Evolutionary conservation across 2,888 invertebrate species (phyloP).

Genomic region (Argyresthia goedartella): DNA sequence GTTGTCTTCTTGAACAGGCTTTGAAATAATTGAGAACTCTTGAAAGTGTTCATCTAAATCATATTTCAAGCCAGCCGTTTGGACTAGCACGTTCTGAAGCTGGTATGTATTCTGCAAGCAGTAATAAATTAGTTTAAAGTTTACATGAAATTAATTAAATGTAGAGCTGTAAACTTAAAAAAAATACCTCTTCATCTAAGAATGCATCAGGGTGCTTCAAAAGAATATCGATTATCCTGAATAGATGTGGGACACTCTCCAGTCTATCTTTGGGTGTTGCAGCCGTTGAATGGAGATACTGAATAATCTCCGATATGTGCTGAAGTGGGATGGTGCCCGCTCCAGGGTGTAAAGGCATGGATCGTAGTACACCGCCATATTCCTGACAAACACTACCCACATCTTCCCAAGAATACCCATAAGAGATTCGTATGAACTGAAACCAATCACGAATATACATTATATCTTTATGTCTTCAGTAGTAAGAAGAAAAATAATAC

Average conservation of each 20-base stretch:
- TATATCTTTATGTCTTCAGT: neutral
- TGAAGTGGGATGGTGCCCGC: constrained; percentile 74
- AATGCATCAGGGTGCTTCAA: constrained; percentile 72
- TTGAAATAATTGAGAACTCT: constrained; percentile 41
- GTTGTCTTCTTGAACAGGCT: constrained; percentile 34
- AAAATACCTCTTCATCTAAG: constrained; percentile 77
- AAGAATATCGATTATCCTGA: constrained; percentile 64
- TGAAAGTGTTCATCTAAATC: constrained; percentile 33
- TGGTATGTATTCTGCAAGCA: constrained; percentile 49
- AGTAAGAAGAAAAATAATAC: neutral
- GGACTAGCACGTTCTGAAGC: constrained; percentile 46
- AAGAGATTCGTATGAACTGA: constrained; percentile 54
- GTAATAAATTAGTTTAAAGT: neutral
- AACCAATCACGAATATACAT: constrained; percentile 4
- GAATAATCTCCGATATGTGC: constrained; percentile 70
- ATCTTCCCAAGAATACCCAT: constrained; percentile 75
- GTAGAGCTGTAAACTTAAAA: neutral
- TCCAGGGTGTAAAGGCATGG: constrained; percentile 70
- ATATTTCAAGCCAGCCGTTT: constrained; percentile 44
- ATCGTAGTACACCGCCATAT: constrained; percentile 66
- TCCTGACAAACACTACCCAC: constrained; percentile 67
- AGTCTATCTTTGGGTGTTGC: constrained; percentile 38
- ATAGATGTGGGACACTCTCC: constrained; percentile 75
- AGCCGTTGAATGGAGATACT: constrained; percentile 54
- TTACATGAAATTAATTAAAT: neutral